Conservation (phyloP, 2,797 vertebrate genomes). For the Gymnocypris eckloni region DNA sequence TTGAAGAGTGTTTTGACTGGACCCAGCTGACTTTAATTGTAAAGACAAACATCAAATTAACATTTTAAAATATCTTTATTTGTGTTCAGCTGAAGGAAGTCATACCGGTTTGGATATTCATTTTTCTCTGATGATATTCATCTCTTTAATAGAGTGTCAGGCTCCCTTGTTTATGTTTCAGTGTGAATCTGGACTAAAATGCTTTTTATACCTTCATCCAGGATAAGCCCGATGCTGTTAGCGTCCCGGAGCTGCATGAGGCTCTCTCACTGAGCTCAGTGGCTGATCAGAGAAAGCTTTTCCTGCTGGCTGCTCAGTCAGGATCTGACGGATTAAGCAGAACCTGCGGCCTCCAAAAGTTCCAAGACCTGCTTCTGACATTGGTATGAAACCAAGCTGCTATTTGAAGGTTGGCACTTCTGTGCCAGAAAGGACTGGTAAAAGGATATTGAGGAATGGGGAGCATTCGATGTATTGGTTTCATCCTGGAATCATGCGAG, state of each 20-base stretch:
- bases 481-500: background rate
- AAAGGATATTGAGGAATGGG: background rate
- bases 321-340: slow-evolving; percentile 71
- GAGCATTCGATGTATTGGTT: background rate
- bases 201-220: slow-evolving; percentile 56
- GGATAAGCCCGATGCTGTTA: slow-evolving; percentile 83
- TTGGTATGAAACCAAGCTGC: slow-evolving; percentile 74
- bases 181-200: background rate
- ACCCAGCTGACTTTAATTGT: background rate
- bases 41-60: background rate
- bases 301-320: slow-evolving; percentile 83
- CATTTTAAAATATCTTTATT: background rate
- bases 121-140: background rate
- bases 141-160: background rate
- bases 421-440: background rate
- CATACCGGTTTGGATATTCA: background rate
- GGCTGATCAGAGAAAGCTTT: slow-evolving; percentile 76
- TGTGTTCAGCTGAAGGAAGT: background rate
- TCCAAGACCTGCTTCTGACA: slow-evolving; percentile 84
- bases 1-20: background rate
- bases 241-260: slow-evolving; percentile 77
- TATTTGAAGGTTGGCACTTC: slow-evolving; percentile 3
- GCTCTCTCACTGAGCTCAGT: slow-evolving; percentile 81
- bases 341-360: slow-evolving; percentile 75
- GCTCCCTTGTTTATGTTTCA: background rate